These are phyloP conservation scores for Acleris sparsana DNA, from an alignment of 2,888 invertebrate species.

Conservation along the genomic window DNA sequence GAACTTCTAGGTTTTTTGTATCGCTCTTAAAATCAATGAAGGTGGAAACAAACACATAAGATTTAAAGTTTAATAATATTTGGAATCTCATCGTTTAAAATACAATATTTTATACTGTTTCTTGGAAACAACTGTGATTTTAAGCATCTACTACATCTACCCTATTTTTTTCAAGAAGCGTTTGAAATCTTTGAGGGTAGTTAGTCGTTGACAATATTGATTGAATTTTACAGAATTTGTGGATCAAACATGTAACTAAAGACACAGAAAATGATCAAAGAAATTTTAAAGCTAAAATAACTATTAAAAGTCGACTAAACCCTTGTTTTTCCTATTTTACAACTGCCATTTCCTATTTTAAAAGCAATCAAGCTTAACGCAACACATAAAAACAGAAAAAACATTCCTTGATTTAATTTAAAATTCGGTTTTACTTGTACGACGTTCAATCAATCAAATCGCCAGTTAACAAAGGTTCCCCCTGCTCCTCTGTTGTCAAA, in stretches of 20 bases:
- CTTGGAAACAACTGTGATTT: too few species aligned
- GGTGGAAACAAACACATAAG: too few species aligned
- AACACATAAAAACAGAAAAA: slow-evolving; percentile 38
- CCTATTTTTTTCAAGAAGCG: too few species aligned
- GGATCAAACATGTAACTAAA: not conserved
- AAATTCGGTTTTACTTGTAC: slow-evolving; percentile 36
- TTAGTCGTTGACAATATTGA: too few species aligned
- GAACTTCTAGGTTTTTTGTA: too few species aligned
- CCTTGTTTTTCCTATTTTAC: slow-evolving; percentile 12
- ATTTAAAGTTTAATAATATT: too few species aligned
- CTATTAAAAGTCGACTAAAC: not conserved
- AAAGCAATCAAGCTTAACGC: slow-evolving; percentile 38
- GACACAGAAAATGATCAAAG: not conserved
- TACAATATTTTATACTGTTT: too few species aligned
- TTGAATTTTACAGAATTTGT: too few species aligned
- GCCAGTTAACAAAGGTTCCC: slow-evolving; percentile 14
- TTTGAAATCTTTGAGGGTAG: too few species aligned
- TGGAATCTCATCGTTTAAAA: too few species aligned
- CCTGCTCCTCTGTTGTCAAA: not conserved
- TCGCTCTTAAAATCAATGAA: too few species aligned
- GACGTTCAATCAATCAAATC: slow-evolving; percentile 17
- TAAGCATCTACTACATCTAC: too few species aligned
- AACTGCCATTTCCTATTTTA: slow-evolving; percentile 31
- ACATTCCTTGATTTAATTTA: slow-evolving; percentile 40
- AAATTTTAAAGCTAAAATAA: not conserved